phyloP scores from a whole-genome alignment of 2,113 vertebrate genomes.

The Astur gentilis region DNA sequence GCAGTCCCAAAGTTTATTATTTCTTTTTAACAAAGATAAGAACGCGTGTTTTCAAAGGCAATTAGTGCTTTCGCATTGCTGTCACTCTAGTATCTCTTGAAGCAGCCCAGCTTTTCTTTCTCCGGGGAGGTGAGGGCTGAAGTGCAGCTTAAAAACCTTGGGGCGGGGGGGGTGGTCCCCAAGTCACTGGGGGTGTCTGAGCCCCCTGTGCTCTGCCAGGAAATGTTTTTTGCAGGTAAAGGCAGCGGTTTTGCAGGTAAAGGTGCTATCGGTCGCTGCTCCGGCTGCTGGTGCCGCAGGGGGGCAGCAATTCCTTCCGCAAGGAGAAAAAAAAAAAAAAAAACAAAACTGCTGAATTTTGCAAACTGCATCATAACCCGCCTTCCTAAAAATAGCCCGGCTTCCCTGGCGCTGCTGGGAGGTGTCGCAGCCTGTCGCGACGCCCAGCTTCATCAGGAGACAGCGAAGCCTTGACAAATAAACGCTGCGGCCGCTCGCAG shows the following conservation, averaged over 20 bases:
- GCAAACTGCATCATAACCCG: neutral
- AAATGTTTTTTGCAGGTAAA: neutral
- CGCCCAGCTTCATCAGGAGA: neutral
- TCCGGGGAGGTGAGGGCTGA: too few species aligned
- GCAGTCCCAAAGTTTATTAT: neutral
- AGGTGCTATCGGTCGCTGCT: neutral
- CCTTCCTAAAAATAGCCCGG: neutral
- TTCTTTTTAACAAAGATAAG: neutral
- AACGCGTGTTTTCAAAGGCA: neutral
- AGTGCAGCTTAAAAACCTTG: neutral
- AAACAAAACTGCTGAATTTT: neutral
- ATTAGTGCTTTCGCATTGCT: neutral
- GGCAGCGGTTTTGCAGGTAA: neutral
- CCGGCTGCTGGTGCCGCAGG: neutral
- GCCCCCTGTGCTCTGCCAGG: too few species aligned
- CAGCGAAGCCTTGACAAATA: neutral
- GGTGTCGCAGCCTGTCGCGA: neutral
- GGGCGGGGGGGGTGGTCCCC: too few species aligned
- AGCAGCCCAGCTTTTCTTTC: neutral
- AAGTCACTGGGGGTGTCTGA: too few species aligned
- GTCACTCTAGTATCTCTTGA: fast-evolving
- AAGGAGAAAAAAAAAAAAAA: neutral
- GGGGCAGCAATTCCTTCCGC: neutral
- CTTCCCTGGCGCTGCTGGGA: neutral
- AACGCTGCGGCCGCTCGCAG: fast-evolving